phyloP scores from a whole-genome alignment of 2,888 invertebrate genomes.

The Blera fallax region DNA sequence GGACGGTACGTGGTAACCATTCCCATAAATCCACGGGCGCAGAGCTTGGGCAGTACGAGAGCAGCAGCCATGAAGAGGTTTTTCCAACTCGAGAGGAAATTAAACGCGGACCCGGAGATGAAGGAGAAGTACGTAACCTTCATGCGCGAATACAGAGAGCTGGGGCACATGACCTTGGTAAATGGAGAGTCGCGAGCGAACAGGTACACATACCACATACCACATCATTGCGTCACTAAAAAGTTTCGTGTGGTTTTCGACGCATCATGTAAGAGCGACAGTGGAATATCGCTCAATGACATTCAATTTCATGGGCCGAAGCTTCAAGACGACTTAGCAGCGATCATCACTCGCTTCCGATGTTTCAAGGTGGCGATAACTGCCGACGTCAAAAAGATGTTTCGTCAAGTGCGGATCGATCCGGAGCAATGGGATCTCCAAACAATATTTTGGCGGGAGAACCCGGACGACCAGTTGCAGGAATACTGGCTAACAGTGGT shows the following conservation, averaged over 20 bases:
- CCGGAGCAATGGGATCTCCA: conserved; percentile 3
- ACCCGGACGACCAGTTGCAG: too few relatives aligned
- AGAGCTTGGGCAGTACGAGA: too few relatives aligned
- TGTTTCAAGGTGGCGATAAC: conserved; percentile 7
- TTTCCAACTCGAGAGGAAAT: too few relatives aligned
- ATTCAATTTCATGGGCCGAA: not conserved
- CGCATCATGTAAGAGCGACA: conserved; percentile 6
- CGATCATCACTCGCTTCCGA: conserved; percentile 8
- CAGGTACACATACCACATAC: not conserved
- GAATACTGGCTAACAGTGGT: too few relatives aligned
- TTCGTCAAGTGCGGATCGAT: not conserved
- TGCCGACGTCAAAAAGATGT: conserved; percentile 17
- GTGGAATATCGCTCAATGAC: conserved; percentile 6
- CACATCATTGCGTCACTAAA: not conserved
- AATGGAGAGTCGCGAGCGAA: too few relatives aligned
- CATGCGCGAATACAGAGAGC: too few relatives aligned
- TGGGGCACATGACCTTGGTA: too few relatives aligned
- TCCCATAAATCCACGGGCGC: not conserved
- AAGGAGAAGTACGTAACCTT: too few relatives aligned
- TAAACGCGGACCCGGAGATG: too few relatives aligned
- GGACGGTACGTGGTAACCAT: conserved; percentile 19
- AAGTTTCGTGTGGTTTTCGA: not conserved
- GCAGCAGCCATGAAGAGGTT: too few relatives aligned
- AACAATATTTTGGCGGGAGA: not conserved
- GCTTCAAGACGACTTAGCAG: conserved; percentile 1